Conservation (phyloP, 2,888 invertebrate genomes). For the Podotricha telesiphe region DNA sequence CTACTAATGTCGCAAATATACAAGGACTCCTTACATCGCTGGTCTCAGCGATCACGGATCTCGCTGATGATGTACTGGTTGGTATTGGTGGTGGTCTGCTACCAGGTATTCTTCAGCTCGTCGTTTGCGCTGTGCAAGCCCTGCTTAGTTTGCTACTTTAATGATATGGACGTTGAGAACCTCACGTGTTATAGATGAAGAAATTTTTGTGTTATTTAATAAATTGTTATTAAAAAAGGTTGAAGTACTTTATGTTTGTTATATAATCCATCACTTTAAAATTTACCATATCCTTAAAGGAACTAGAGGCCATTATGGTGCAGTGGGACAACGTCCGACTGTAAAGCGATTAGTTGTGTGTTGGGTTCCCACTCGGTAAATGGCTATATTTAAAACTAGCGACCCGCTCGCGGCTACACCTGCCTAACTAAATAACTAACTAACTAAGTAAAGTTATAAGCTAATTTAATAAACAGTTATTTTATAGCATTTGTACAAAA, state of each 20-base stretch:
- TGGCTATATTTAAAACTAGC: too few relatives aligned
- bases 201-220: conserved; percentile 31
- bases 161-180: conserved; percentile 41
- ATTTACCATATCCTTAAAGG: too few relatives aligned
- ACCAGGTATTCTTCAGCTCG: conserved; percentile 69
- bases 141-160: conserved; percentile 63
- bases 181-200: conserved; percentile 41
- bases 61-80: conserved; percentile 66
- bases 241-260: neutral
- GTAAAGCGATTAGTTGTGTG: too few relatives aligned
- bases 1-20: conserved; percentile 57
- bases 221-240: conserved; percentile 29
- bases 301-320: too few relatives aligned
- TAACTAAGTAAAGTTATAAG: too few relatives aligned
- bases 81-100: conserved; percentile 70
- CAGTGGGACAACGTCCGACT: too few relatives aligned
- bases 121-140: conserved; percentile 65
- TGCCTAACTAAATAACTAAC: too few relatives aligned
- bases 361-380: too few relatives aligned
- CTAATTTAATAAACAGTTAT: too few relatives aligned
- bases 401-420: too few relatives aligned
- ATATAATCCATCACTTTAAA: too few relatives aligned
- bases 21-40: conserved; percentile 66
- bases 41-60: conserved; percentile 59
- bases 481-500: too few relatives aligned